phyloP scores from a whole-genome alignment of 2,888 invertebrate genomes.

The Alloplasta piceator region DNA sequence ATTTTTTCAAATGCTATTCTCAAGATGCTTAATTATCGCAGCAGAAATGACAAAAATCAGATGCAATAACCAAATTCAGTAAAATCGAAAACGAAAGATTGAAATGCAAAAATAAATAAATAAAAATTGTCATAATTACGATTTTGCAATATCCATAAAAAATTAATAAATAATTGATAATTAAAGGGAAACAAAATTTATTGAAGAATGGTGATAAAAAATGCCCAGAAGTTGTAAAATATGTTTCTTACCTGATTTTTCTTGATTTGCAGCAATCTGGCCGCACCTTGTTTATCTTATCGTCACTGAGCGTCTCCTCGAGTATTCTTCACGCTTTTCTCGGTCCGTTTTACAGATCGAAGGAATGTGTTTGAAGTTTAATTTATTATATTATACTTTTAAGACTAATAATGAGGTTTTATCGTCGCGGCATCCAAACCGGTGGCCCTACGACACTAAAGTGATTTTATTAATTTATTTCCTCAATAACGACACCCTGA shows the following conservation, averaged over 20 bases:
- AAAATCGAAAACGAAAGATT: no score
- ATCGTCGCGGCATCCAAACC: not conserved
- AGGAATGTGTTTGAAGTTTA: slow-evolving; percentile 50
- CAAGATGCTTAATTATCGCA: no score
- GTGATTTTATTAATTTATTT: slow-evolving; percentile 7
- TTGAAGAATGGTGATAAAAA: no score
- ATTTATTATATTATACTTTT: not conserved
- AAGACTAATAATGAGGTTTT: not conserved
- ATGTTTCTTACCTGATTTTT: slow-evolving; percentile 8
- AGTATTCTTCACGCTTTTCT: not conserved
- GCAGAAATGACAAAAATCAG: no score
- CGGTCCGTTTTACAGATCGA: slow-evolving; percentile 15
- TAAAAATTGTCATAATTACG: no score
- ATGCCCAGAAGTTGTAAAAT: no score
- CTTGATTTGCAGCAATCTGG: not conserved
- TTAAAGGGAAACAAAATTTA: no score
- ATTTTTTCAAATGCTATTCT: no score
- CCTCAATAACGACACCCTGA: slow-evolving; percentile 25
- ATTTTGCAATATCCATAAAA: no score
- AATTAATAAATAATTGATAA: no score
- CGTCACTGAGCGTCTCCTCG: slow-evolving; percentile 14
- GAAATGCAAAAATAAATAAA: no score
- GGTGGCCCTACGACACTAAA: slow-evolving; percentile 25
- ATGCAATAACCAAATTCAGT: no score
- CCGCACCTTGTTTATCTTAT: slow-evolving; percentile 57